Conservation (phyloP, 2,113 vertebrate genomes). For the Pseudonaja textilis region DNA sequence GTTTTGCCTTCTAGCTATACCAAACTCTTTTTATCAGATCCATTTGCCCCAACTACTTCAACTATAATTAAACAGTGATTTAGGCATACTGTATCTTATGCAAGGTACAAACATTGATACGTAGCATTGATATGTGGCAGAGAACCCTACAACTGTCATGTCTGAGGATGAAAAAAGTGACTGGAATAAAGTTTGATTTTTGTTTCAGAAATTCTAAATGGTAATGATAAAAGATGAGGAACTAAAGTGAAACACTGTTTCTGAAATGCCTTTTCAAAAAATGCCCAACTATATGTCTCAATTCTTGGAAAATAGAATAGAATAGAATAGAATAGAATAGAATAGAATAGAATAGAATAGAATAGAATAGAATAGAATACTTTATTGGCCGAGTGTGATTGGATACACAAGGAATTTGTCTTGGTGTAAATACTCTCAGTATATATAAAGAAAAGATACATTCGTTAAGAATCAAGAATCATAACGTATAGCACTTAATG, state of each 20-base stretch:
- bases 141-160: neutral
- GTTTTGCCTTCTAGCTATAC: too few species aligned
- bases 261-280: neutral
- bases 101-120: neutral
- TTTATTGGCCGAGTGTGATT: too few species aligned
- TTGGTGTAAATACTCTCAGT: too few species aligned
- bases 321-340: too few species aligned
- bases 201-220: neutral
- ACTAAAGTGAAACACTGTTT: neutral
- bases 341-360: too few species aligned
- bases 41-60: neutral
- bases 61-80: neutral
- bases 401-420: too few species aligned
- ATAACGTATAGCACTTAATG: too few species aligned
- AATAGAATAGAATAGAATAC: too few species aligned
- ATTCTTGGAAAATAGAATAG: neutral
- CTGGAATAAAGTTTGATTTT: neutral
- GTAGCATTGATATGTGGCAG: neutral
- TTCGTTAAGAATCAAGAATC: too few species aligned
- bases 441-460: too few species aligned
- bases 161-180: neutral
- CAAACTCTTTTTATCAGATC: too few species aligned
- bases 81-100: neutral
- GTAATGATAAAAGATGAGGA: neutral
- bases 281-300: neutral